Evolutionary conservation across 2,888 invertebrate genomes (phyloP), one percentile per base, ranked within the genome.

Genomic region (Druceiella hillmani): DNA sequence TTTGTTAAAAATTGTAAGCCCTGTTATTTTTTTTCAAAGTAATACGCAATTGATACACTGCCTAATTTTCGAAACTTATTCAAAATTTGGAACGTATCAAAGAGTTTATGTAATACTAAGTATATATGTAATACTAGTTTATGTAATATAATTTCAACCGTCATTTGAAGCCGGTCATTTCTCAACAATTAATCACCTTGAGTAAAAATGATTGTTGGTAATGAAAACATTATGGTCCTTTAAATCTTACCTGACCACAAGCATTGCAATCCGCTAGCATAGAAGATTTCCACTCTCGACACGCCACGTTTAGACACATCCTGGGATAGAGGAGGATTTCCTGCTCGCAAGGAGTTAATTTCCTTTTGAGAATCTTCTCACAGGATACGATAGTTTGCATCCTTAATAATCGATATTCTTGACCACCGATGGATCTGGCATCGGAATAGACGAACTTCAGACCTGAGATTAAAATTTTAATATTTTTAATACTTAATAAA

Each of bases 321-420:
- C 78, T 71, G 0, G 84, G 83, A 51, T 81, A 85, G 13, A 84
- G 59, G 14, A 85, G 55, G 0, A 79, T 73, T 52, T 86, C 85
- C 43, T 77, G 78, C 54, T 85, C 85, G 64, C 79, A 81, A 0
- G 80, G 73, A 9, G 74, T 65, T 27, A 85, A 53, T 2, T 64
- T 56, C 6, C 83, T 64, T 43, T 75, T 73, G 3, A 83, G 56
- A 2, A 69, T 61, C 37, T 72, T 66, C 53, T 81, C 79, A 36
- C 79, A 69, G 1, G 76, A 68, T 1, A 75, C 68, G 30, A 83
- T 76, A 52, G 75, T 68, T 44, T 78, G 75, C 58, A 81, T 74
- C 10, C 83, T 67, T 17, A 78, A 68, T 1, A 76, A 64, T 1
- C 82, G 71, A 56, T 79, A 84, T 43, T 77, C 71, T 13, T 81